Percentiles rank a stretch among this genome's conserved stretches.
Evolutionary conservation across 2,888 invertebrate species (phyloP).

Genomic region (Pecten maximus): DNA sequence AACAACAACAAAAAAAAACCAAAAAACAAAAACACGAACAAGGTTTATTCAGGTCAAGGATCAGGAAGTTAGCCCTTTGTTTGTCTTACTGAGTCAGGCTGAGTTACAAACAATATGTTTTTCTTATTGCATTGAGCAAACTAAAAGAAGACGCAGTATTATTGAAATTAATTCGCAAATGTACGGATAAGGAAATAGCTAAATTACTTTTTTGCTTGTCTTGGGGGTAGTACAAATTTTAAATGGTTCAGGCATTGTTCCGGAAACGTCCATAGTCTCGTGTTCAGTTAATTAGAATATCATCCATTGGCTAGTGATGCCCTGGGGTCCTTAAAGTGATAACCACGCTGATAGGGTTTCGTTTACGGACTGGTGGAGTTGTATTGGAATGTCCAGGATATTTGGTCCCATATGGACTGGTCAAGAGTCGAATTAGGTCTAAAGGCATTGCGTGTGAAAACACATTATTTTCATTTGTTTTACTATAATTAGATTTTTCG

Average conservation of each 20-base stretch:
- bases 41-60: too few species aligned
- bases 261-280: not conserved
- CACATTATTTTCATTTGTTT: conserved; percentile 26
- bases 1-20: too few species aligned
- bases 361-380: not conserved
- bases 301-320: not conserved
- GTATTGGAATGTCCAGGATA: not conserved
- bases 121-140: too few species aligned
- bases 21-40: too few species aligned
- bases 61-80: too few species aligned
- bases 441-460: conserved; percentile 20
- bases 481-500: not conserved
- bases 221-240: not conserved
- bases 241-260: not conserved
- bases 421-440: not conserved
- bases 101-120: too few species aligned
- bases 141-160: not conserved
- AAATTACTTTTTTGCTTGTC: not conserved
- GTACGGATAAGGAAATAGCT: not conserved
- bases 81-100: too few species aligned
- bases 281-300: conserved; percentile 4
- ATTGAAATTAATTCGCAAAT: not conserved
- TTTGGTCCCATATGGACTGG: conserved; percentile 12
- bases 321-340: not conserved
- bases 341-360: not conserved